Evolutionary conservation across 2,113 vertebrate species (phyloP), one percentile per base, ranked within the genome.

Genomic region (Butastur rufipennis): DNA sequence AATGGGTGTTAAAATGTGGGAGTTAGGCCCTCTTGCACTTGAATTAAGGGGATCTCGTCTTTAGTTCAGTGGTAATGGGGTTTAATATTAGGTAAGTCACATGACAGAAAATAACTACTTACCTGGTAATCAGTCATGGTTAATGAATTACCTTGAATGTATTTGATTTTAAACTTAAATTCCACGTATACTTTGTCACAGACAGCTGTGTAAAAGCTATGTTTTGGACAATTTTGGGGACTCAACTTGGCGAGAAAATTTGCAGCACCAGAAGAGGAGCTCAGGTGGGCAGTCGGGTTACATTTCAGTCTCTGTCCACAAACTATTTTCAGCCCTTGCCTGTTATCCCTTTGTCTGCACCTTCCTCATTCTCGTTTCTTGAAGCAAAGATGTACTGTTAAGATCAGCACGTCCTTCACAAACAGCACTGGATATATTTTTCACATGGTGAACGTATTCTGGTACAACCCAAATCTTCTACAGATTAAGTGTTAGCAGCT

Each of bases 281-380:
- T 92, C 16, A 16, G 72, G 43, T 62, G 68, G 61, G 11, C 27
- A 40, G 18, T 18, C 25, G 10, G 2, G 55, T 52, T 67, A 2
- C 2, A 0, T 36, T 52, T 63, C 32, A 9, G 25, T 83, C 38
- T 83, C 52, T 66, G 71, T 68, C 10, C 50, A 59, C 12, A 36
- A n/a, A 11, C n/a, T 34, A 0, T 36, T 87, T 53, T 43, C 65
- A 43, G 47, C 56, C 36, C 9, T 67, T 43, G 45, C 55, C 65
- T 27, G 29, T 62, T 66, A 8, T 3, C 63, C 45, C 32, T 67
- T 45, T 47, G 27, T 21, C 52, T 40, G 27, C 50, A 31, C 70
- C 32, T 17, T 29, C 32, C 47, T 75, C 19, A 1, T 45, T 73
- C 36, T 32, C 0, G 0, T 58, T 66, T 59, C 47, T 6, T n/a